Conservation (phyloP, 2,113 vertebrate genomes). For the Menidia beryllina region DNA sequence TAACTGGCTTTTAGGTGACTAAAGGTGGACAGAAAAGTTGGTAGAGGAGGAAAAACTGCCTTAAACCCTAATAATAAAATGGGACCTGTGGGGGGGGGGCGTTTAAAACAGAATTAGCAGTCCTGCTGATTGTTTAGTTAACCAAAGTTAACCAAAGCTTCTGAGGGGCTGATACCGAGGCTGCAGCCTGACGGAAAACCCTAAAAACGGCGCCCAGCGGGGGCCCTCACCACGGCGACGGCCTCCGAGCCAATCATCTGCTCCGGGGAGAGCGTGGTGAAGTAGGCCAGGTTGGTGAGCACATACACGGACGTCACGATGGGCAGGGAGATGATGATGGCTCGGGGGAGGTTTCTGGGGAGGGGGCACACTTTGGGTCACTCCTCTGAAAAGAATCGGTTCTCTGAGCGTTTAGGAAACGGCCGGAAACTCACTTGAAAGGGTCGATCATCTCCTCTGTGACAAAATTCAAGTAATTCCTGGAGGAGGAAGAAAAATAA, state of each 20-base stretch:
- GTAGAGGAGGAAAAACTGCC: no score
- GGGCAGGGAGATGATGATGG: slow-evolving; percentile 97
- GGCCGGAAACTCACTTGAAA: slow-evolving; percentile 85
- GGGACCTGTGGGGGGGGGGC: no score
- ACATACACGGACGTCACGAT: slow-evolving; percentile 96
- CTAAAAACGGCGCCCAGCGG: no score
- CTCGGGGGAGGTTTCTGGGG: slow-evolving; percentile 93
- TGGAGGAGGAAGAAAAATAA: slow-evolving; percentile 63
- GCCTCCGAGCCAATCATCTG: slow-evolving; percentile 91
- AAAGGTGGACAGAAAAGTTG: no score
- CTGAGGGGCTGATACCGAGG: no score
- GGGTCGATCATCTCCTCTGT: slow-evolving; percentile 99
- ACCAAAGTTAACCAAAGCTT: no score
- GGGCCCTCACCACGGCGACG: slow-evolving; percentile 91
- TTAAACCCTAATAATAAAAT: no score
- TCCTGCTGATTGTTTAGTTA: no score
- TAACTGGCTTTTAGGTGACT: no score
- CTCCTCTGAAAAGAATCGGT: neutral
- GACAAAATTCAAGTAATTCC: slow-evolving; percentile 99
- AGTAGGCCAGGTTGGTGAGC: slow-evolving; percentile 97
- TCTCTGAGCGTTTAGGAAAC: neutral
- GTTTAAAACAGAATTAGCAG: no score
- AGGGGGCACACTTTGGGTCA: neutral
- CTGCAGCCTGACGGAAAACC: no score
- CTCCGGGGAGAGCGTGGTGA: slow-evolving; percentile 91